phyloP scores from a whole-genome alignment of 2,888 invertebrate genomes.

The Nymphalis polychloros region DNA sequence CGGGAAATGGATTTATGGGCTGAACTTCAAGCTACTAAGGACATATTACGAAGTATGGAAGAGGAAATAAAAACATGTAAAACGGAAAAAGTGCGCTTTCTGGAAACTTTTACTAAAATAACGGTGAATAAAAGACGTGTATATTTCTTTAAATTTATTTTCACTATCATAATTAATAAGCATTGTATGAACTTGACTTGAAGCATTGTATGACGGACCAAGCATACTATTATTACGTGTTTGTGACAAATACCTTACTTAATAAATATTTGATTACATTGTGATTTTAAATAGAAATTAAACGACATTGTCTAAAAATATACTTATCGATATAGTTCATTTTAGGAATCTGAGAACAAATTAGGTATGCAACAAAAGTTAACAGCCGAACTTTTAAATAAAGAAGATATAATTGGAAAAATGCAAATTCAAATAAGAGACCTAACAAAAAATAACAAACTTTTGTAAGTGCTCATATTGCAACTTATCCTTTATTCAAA shows the following conservation, averaged over 20 bases:
- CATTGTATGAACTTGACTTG: no score
- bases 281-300: conserved; percentile 42
- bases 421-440: conserved; percentile 74
- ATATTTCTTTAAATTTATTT: no score
- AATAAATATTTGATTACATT: conserved; percentile 53
- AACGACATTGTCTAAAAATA: background rate
- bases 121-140: conserved; percentile 52
- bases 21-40: conserved; percentile 72
- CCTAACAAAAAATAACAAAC: conserved; percentile 67
- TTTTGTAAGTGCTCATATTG: conserved; percentile 56
- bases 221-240: conserved; percentile 42
- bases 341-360: conserved; percentile 71
- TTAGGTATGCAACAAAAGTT: conserved; percentile 74
- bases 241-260: conserved; percentile 63
- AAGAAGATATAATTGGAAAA: conserved; percentile 71
- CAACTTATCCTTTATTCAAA: background rate
- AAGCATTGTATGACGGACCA: background rate
- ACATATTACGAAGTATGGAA: conserved; percentile 65
- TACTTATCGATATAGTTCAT: conserved; percentile 32
- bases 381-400: conserved; percentile 72
- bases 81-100: conserved; percentile 69
- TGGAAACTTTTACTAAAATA: conserved; percentile 72
- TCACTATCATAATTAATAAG: no score
- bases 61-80: conserved; percentile 68
- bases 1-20: conserved; percentile 74